These are phyloP conservation scores for Charadrius vociferus DNA, from an alignment of 2,113 vertebrate genomes.

Conservation along the genomic window DNA sequence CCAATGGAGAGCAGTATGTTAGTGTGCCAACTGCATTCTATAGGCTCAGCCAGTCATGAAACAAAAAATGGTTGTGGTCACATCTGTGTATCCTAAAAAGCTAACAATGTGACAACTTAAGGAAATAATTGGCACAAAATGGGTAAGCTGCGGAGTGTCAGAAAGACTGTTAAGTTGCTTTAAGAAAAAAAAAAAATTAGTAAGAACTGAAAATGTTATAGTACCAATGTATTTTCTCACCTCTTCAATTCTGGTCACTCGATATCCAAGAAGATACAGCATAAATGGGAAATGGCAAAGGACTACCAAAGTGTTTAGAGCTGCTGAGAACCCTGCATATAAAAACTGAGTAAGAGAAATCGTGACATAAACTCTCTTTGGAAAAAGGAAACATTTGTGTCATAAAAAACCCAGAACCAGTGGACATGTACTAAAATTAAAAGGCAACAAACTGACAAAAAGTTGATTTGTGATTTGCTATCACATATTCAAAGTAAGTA, in stretches of 20 bases:
- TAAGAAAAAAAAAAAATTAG: not conserved
- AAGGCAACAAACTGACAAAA: not conserved
- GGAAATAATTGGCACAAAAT: not conserved
- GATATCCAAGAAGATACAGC: not conserved
- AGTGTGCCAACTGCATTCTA: not conserved
- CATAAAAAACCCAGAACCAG: accelerated
- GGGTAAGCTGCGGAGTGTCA: not conserved
- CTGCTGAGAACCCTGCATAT: not conserved
- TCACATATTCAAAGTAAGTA: not conserved
- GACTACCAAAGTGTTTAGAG: not conserved
- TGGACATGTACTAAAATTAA: not conserved
- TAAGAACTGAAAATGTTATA: not conserved
- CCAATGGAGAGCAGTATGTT: not conserved
- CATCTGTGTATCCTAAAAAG: not conserved
- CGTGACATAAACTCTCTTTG: not conserved
- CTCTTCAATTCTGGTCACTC: not conserved
- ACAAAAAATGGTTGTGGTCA: not conserved
- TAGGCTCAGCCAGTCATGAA: not conserved
- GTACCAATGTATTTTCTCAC: not conserved
- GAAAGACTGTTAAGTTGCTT: not conserved
- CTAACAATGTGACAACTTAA: not conserved
- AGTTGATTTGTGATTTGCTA: not conserved
- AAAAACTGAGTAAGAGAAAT: not conserved
- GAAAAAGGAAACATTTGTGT: not conserved
- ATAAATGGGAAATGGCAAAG: not conserved